Conservation (phyloP, 2,113 vertebrate genomes). For the Dermatemys mawii region DNA sequence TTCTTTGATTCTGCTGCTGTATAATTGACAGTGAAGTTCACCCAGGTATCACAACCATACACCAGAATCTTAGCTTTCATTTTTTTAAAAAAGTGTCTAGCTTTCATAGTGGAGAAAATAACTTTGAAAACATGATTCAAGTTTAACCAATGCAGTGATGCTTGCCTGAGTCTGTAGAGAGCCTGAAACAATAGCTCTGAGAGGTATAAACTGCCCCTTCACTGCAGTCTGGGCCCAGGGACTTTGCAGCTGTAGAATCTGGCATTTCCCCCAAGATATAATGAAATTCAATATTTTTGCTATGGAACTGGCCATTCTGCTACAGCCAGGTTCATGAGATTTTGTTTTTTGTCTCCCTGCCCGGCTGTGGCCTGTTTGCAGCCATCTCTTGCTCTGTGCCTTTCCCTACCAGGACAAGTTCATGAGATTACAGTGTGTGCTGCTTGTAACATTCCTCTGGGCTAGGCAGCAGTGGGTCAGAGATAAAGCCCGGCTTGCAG, state of each 20-base stretch:
- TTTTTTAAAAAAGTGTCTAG: background rate
- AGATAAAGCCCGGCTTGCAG: background rate
- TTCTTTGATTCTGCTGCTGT: background rate
- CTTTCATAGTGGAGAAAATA: background rate
- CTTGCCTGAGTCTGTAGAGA: fast-evolving
- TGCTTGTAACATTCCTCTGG: background rate
- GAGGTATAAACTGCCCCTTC: fast-evolving
- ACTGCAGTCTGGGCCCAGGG: background rate
- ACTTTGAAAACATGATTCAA: background rate
- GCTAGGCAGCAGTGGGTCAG: background rate
- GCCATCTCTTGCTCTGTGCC: background rate
- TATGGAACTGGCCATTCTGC: background rate
- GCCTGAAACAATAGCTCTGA: fast-evolving
- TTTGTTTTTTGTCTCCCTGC: background rate
- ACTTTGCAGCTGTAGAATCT: background rate
- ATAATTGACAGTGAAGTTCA: fast-evolving
- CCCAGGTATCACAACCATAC: background rate
- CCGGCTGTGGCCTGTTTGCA: background rate
- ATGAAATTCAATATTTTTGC: background rate
- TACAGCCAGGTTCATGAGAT: background rate
- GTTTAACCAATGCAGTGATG: fast-evolving
- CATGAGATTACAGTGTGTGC: background rate
- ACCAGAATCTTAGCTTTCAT: fast-evolving
- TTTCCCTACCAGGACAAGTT: background rate
- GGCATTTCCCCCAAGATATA: background rate